Base-by-base conservation (phyloP, 1,140 invertebrate genomes). In the Hycleus cichorii region DNA sequence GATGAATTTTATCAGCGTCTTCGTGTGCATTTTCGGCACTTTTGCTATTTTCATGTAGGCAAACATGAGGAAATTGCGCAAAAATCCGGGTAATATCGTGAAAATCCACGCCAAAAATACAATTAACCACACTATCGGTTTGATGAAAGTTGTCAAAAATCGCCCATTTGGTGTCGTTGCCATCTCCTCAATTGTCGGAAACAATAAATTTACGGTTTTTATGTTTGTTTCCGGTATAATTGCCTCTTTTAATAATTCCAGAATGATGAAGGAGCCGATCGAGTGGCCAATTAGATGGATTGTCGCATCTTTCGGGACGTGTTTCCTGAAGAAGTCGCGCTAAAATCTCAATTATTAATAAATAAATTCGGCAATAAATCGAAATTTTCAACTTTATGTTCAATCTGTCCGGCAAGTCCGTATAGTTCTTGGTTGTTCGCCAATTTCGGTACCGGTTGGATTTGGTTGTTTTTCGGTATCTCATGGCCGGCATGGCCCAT, bases 141-240 rank as follows among this genome's bases (percentile, higher is more conserved):
- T 69, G 11, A 86, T 71, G 45, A 83, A 60, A 39, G 73, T 77
- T 39, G 74, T 80, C 2, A 83, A 60, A 68, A 82, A 81, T 63
- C 76, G 74, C 38, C 91, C 91, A 69, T 87, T 87, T 6, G 79
- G 81, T 24, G 83, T 86, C 11, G 80, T 75, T 8, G 81, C 80
- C 82, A 95, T 90, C 47, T 83, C 69, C 72, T 93, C 89, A 8
- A 95, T 76, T 0, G 90, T 90, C 4, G 91, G 91, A 75, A 93
- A 93, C 0, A 94, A 66, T 45, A 93, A 72, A 69, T 85, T 91
- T 67, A 76, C 77, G 64, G 81, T 80, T 5, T 69, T 67, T 38
- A 85, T 66, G 62, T 72, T 75, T 3, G 4, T 7, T 8, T 71
- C 58, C 10, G 72, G 73, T 32, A 85, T 74, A 18, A 72, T 62